Conservation (phyloP, 1,140 invertebrate genomes). For the Nasonia giraulti region DNA sequence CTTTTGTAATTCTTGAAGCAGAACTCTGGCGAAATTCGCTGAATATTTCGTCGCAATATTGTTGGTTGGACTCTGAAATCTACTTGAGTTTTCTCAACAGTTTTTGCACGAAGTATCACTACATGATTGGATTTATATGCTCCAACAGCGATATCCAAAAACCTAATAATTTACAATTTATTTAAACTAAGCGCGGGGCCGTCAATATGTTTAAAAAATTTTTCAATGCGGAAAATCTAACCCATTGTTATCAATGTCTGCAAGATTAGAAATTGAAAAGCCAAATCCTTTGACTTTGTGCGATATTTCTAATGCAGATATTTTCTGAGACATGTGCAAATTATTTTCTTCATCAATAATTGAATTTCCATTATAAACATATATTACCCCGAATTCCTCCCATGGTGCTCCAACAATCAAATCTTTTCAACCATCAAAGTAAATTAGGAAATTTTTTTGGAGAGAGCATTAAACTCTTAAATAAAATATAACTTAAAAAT, state of each 20-base stretch:
- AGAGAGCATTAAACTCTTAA: not conserved
- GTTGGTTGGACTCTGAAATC: not conserved
- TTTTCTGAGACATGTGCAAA: conserved; percentile 68
- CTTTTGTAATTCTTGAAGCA: conserved; percentile 58
- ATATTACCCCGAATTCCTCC: conserved; percentile 78
- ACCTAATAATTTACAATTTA: conserved; percentile 52
- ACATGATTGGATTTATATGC: conserved; percentile 77
- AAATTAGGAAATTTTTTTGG: not conserved
- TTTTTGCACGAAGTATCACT: conserved; percentile 76
- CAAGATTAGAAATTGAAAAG: conserved; percentile 78
- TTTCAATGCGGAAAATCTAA: conserved; percentile 60
- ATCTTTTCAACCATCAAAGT: conserved; percentile 69
- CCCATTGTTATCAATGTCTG: conserved; percentile 80
- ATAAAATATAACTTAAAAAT: not conserved
- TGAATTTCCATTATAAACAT: conserved; percentile 78
- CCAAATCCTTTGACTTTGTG: conserved; percentile 73
- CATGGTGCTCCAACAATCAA: conserved; percentile 82
- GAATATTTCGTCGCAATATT: not conserved
- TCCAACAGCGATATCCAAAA: conserved; percentile 77
- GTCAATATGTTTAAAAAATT: not conserved
- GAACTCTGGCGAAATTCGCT: conserved; percentile 61
- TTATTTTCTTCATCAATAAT: conserved; percentile 70
- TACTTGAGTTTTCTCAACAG: conserved; percentile 72
- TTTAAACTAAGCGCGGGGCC: not conserved
- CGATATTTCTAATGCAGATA: conserved; percentile 57